Percentiles rank a stretch among this genome's conserved stretches.
phyloP scores from a whole-genome alignment of 2,113 vertebrate genomes.

The Archocentrus centrarchus region DNA sequence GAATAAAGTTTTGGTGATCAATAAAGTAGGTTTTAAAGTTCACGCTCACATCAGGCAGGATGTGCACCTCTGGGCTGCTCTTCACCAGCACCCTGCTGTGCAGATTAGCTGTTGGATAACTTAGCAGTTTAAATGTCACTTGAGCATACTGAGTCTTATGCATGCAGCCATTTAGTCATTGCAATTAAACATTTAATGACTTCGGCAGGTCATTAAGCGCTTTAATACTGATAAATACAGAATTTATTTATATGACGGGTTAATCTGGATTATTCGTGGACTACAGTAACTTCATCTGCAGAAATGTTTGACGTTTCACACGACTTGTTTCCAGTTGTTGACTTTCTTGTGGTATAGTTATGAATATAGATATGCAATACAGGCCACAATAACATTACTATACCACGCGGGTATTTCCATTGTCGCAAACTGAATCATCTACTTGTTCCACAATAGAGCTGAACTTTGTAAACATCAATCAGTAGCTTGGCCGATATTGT shows the following conservation, averaged over 20 bases:
- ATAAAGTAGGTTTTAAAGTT: not conserved
- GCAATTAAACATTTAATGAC: not conserved
- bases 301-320: not conserved
- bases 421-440: not conserved
- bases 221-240: not conserved
- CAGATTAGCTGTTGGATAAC: not conserved
- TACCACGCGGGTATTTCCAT: conserved; percentile 25
- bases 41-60: not conserved
- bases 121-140: not conserved
- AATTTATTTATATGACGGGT: not conserved
- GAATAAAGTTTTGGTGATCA: not conserved
- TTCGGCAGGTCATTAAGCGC: not conserved
- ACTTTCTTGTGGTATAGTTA: not conserved
- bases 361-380: conserved; percentile 22
- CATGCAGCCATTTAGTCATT: not conserved
- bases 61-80: not conserved
- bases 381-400: conserved; percentile 20
- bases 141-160: not conserved
- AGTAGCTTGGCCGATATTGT: not conserved
- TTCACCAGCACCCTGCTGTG: not conserved
- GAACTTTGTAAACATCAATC: not conserved
- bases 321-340: not conserved
- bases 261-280: not conserved
- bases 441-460: not conserved
- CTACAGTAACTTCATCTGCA: not conserved